Percentiles rank a stretch among this genome's conserved stretches.
These are phyloP conservation scores for Chrysomela aeneicollis DNA, from an alignment of 2,888 invertebrate genomes.

Conservation along the genomic window DNA sequence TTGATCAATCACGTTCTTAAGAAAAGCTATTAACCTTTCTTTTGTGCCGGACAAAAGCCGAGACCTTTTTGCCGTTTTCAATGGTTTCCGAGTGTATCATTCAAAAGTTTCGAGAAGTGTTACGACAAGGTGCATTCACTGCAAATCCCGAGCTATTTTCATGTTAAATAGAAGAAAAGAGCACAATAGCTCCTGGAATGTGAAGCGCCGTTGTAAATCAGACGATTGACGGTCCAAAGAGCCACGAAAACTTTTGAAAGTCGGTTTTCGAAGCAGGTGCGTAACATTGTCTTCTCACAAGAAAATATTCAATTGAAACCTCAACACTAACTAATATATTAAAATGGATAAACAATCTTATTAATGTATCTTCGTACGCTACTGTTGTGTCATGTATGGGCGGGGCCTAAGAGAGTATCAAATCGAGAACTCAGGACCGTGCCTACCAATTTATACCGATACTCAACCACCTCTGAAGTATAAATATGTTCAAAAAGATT, in stretches of 20 bases:
- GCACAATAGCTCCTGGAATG: slow-evolving; percentile 29
- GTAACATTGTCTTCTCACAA: not conserved
- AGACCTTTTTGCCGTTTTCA: slow-evolving; percentile 12
- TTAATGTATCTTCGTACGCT: no score
- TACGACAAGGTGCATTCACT: slow-evolving; percentile 31
- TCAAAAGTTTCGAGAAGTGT: slow-evolving; percentile 27
- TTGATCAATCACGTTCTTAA: slow-evolving; percentile 20
- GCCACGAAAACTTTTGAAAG: slow-evolving; percentile 1
- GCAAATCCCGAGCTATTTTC: slow-evolving; percentile 25
- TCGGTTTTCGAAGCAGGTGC: slow-evolving; percentile 12
- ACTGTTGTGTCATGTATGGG: no score
- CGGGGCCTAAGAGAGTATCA: no score
- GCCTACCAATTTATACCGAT: no score
- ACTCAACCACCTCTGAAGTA: no score
- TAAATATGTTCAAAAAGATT: no score
- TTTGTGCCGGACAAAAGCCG: slow-evolving; percentile 15
- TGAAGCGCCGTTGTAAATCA: slow-evolving; percentile 37
- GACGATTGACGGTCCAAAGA: slow-evolving; percentile 29
- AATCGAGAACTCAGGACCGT: no score
- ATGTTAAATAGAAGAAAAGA: slow-evolving; percentile 29
- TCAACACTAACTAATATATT: no score
- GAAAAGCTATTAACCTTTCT: slow-evolving; percentile 23
- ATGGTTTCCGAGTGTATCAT: slow-evolving; percentile 19
- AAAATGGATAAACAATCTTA: no score
- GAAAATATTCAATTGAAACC: not conserved